Base-by-base conservation (phyloP, 2,113 vertebrate species). In the Melanocharis versteri region DNA sequence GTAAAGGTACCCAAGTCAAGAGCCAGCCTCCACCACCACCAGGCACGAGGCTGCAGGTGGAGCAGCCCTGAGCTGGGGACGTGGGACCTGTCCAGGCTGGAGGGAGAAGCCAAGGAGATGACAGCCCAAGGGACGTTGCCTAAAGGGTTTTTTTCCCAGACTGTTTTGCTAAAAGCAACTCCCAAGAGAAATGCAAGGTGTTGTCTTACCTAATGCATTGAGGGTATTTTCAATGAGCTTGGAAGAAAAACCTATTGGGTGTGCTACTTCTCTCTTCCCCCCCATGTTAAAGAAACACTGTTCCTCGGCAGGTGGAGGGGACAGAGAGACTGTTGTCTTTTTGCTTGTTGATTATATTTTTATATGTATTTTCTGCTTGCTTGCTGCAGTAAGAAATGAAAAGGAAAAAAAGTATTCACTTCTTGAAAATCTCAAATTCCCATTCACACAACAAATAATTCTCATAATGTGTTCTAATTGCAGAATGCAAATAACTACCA, bases 1-100 rank as follows among this genome's bases (percentile, higher is more conserved):
- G 16, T 79, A 17, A 50, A 75, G 50, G 26, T 31, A 37, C 21
- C 27, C 9, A 22, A 23, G 39, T 7, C 24, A 24, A 50, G 45
- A 47, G 13, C 17, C 61, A 57, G 35, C 30, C 45, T 51, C 9
- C 3, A 30, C n/a, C 35, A 28, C 3, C 0, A 0, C 27, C 27
- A 56, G 56, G 35, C n/a, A 10, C 0, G 2, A 65, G 15, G 48
- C 33, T 0, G 0, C 48, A 31, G 57, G 47, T 33, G 53, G 2
- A 8, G 30, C 58, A 56, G 58, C 54, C 45, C 24, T 68, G 39
- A 50, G 66, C 2, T 15, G 27, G 26, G 27, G 24, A 33, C 9
- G 10, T 48, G 47, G 48, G 73, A 42, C 26, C 17, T 40, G 37
- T 33, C 56, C 60, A 54, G 54, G 54, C 50, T 84, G 65, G 56